These are phyloP conservation scores for Pangasius sanitwongsei DNA, from an alignment of 2,797 vertebrate genomes.

Conservation along the genomic window DNA sequence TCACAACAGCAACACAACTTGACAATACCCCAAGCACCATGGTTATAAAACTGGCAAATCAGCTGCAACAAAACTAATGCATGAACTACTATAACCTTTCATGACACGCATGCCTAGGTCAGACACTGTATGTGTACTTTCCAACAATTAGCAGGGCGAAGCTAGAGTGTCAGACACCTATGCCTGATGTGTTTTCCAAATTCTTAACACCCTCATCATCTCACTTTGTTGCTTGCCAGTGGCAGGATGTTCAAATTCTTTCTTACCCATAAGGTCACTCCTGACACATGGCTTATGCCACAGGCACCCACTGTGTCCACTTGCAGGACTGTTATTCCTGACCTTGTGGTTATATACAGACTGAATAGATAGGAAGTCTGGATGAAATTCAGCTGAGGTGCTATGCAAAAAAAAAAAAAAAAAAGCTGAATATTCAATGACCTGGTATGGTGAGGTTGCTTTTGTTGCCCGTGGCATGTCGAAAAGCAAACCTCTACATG, in stretches of 20 bases:
- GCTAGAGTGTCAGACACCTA: not conserved
- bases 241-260: not conserved
- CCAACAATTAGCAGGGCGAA: not conserved
- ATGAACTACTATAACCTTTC: not conserved
- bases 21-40: not conserved
- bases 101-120: not conserved
- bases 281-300: not conserved
- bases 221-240: not conserved
- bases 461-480: not conserved
- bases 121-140: not conserved
- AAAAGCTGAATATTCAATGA: not conserved
- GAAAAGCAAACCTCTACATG: not conserved
- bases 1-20: not conserved
- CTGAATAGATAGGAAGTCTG: not conserved
- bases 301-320: not conserved
- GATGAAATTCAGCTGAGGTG: not conserved
- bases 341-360: conserved; percentile 3
- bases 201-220: not conserved
- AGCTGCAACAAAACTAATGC: not conserved
- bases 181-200: conserved; percentile 11
- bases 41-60: conserved; percentile 28
- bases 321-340: conserved; percentile 19
- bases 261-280: conserved; percentile 13
- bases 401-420: not conserved
- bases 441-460: not conserved